Base-by-base conservation (phyloP, 2,888 invertebrate species). In the Hyalella azteca region DNA sequence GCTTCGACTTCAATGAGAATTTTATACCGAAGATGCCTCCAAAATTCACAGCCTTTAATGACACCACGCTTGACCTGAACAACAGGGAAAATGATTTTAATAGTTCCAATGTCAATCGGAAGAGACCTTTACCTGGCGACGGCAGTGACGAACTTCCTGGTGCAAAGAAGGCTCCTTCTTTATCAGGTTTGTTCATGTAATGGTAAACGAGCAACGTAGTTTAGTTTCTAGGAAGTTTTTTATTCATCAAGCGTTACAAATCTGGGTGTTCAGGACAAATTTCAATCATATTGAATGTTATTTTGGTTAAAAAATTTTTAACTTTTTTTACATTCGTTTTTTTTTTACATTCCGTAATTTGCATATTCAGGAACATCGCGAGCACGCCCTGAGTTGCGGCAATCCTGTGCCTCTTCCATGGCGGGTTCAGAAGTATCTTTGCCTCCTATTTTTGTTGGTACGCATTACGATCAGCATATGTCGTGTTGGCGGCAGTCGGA, bases 1-100 rank as follows among this genome's bases (percentile, higher is more conserved):
- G 85, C 32, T 83, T 75, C 15, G 29, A 77, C n/a, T n/a, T n/a
- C n/a, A n/a, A n/a, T n/a, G n/a, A n/a, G n/a, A n/a, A 13, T 59
- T 77, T 11, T 32, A 39, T 86, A 85, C 59, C 11, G 85, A n/a
- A 54, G 73, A 19, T 84, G n/a, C n/a, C n/a, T n/a, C n/a, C n/a
- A n/a, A n/a, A n/a, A n/a, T n/a, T n/a, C n/a, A n/a, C 19, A 4
- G 19, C 32, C 11, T 32, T 5, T 85, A 84, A 78, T n/a, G 60
- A 73, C 76, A 45, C 79, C 7, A 59, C 45, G 11, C 15, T 48
- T 15, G 19, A 45, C 11, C 11, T 54, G 29, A 49, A 49, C 41
- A 26, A 15, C 26, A n/a, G 54, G 50, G 75, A 79, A 2, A 60
- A 60, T 40, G 11, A 66, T 36, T 5, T 29, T 3, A 60, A 36